Evolutionary conservation across 2,888 invertebrate genomes (phyloP).

Genomic region (Caenorhabditis imperialis): DNA sequence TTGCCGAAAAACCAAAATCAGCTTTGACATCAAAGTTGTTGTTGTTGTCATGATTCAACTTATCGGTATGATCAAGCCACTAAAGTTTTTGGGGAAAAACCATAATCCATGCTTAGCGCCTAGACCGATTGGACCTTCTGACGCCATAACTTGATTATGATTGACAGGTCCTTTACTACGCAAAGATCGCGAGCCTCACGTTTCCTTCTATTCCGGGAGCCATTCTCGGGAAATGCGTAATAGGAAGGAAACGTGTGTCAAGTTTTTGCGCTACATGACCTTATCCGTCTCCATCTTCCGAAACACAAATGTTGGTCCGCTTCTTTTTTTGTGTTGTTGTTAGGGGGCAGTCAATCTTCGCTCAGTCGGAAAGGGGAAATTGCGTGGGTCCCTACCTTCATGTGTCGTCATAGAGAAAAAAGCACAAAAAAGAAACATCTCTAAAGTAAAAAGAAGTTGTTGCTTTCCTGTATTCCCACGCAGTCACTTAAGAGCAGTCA

Average conservation of each 20-base stretch:
- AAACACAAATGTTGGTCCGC: no score
- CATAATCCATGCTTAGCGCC: no score
- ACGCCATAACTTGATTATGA: no score
- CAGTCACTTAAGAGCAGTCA: neutral
- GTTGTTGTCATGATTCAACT: no score
- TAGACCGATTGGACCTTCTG: constrained; percentile 7
- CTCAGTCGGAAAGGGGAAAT: constrained; percentile 34
- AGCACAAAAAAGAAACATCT: neutral
- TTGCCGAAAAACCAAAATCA: no score
- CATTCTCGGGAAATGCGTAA: constrained; percentile 28
- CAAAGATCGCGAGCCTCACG: constrained; percentile 16
- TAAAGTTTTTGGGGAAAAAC: no score
- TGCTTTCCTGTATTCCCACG: constrained; percentile 22
- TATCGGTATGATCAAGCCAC: no score
- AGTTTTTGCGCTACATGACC: constrained; percentile 9
- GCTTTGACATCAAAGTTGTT: no score
- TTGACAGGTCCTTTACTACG: constrained; percentile 12
- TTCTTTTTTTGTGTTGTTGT: no score
- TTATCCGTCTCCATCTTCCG: constrained; percentile 1
- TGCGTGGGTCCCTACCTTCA: constrained; percentile 32
- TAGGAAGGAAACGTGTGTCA: constrained; percentile 29
- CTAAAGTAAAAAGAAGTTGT: neutral
- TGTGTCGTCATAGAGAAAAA: constrained; percentile 19
- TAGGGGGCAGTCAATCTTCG: constrained; percentile 4
- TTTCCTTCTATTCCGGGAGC: constrained; percentile 31